Conservation (phyloP, 2,113 vertebrate genomes). For the Origma solitaria region DNA sequence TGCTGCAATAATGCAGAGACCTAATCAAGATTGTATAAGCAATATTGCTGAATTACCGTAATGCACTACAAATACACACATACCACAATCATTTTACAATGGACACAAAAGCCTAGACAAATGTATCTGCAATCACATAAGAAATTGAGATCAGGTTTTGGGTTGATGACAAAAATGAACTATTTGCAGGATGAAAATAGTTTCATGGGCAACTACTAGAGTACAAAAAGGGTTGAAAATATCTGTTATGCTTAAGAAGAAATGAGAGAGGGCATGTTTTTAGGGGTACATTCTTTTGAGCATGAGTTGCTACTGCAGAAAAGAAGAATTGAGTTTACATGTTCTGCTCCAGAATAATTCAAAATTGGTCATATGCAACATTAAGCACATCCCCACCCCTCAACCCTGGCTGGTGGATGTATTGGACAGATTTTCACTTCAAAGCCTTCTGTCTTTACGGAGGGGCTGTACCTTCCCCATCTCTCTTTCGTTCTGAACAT, state of each 20-base stretch:
- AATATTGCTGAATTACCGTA: neutral
- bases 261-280: neutral
- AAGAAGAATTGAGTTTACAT: neutral
- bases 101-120: neutral
- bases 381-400: neutral
- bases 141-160: neutral
- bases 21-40: neutral
- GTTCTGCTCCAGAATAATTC: neutral
- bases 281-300: neutral
- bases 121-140: neutral
- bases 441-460: neutral
- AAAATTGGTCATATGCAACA: neutral
- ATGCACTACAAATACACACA: neutral
- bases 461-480: neutral
- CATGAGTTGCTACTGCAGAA: neutral
- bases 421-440: neutral
- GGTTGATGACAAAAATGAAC: neutral
- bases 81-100: neutral
- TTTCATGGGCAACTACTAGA: accelerated
- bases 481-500: neutral
- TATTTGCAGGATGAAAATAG: neutral
- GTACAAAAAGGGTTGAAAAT: neutral
- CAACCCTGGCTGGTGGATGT: neutral
- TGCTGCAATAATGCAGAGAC: neutral
- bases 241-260: neutral